Conservation (phyloP, 2,113 vertebrate species). For the Thinocorus orbignyianus region DNA sequence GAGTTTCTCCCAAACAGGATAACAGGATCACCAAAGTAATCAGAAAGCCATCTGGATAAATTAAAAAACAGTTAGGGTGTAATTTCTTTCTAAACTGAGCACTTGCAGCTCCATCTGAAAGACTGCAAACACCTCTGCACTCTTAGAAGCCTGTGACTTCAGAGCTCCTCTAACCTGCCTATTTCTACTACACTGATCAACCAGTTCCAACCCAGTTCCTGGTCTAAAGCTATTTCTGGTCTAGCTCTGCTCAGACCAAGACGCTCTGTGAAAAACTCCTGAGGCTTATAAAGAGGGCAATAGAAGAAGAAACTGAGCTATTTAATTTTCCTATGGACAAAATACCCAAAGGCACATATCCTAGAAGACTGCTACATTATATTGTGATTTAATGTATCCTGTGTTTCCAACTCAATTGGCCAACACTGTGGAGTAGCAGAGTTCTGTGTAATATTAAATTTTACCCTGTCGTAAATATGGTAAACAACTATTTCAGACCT, state of each 20-base stretch:
- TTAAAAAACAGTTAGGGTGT: background rate
- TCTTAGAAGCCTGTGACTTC: background rate
- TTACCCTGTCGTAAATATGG: background rate
- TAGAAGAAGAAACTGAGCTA: accelerated
- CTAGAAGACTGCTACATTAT: background rate
- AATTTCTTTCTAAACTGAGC: background rate
- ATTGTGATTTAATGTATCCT: background rate
- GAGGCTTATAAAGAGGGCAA: background rate
- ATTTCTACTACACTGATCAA: background rate
- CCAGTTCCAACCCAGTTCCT: background rate
- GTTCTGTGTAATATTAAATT: background rate
- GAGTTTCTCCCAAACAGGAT: background rate
- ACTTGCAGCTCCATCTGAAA: background rate
- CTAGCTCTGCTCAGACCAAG: background rate
- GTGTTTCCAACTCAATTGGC: background rate
- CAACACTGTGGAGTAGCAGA: background rate
- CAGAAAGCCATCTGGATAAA: background rate
- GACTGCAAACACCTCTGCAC: accelerated
- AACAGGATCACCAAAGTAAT: background rate
- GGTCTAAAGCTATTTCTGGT: background rate
- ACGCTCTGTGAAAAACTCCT: background rate
- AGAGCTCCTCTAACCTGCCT: background rate
- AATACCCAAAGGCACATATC: background rate
- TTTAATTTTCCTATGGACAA: background rate
- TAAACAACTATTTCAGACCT: background rate